Base-by-base conservation (phyloP, 1,140 invertebrate genomes). In the Bombus pyrosoma region DNA sequence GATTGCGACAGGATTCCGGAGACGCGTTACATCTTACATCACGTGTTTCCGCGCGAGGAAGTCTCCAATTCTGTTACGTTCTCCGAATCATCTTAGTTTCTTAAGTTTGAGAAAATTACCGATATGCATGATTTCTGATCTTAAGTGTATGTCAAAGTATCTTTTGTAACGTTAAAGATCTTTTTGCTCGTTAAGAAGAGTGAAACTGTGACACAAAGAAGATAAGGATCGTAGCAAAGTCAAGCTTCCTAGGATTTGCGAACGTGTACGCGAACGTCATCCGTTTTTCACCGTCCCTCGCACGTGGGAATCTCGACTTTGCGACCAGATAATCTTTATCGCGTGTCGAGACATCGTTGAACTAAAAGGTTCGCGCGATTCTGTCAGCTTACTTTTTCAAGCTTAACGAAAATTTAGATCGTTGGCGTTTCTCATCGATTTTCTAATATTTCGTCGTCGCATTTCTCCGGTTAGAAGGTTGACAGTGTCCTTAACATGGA, bases 401-500 rank as follows among this genome's bases (percentile, higher is more conserved):
- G 47, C 47, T 53, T 6, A 53, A 53, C 18, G 47, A 22, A 53
- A 22, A 22, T 53, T 53, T 53, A 22, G 47, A 53, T 53, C 47
- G 47, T 53, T 53, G 47, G 18, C 1, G 47, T 22, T 22, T 53
- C 18, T 53, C 18, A 8, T 53, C 0, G 18, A 53, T 53, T 2
- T 53, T 53, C 18, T 53, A 22, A 22, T 22, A 22, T 6, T 18
- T 53, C 47, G 47, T 53, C 5, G 47, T 53, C 47, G 47, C 5
- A 53, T 53, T 6, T 53, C 0, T 53, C 18, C 5, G 18, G 47
- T 8, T 53, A 25, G 72, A 68, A 68, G 32, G n/a, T n/a, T 69
- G 82, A 43, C 79, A 69, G 73, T 43, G 76, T 37, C 39, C 75
- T 72, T 62, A 59, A 34, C 47, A 81, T 83, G 37, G 81, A 81